A percentile compares a stretch with the other conserved stretches of the same genome.
Conservation (phyloP, 2,797 vertebrate species). For the Mus caroli region DNA sequence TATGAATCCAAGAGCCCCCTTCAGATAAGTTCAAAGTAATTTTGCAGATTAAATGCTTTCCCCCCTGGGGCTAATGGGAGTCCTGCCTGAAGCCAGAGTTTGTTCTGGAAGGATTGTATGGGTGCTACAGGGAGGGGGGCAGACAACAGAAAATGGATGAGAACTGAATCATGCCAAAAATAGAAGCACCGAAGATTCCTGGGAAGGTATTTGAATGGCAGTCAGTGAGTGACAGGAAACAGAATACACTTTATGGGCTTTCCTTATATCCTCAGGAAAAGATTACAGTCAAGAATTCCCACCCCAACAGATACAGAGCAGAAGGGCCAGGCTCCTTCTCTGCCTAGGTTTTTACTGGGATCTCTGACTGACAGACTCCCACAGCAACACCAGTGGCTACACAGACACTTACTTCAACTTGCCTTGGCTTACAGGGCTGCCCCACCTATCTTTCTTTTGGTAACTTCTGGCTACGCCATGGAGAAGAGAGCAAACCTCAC, state of each 20-base stretch:
- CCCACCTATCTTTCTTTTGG: background rate
- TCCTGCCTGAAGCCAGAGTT: background rate
- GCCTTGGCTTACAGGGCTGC: background rate
- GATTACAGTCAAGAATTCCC: background rate
- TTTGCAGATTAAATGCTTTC: constrained; percentile 66
- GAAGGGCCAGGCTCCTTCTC: background rate
- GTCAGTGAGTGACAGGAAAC: background rate
- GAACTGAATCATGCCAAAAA: constrained; percentile 21
- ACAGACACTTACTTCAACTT: background rate
- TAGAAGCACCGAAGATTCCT: background rate
- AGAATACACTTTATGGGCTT: background rate
- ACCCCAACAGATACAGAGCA: background rate
- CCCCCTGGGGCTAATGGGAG: background rate
- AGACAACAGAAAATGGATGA: background rate
- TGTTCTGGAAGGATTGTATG: constrained; percentile 35
- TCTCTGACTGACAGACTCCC: background rate
- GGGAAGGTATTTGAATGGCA: background rate
- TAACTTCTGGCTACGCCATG: background rate
- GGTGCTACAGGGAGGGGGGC: background rate
- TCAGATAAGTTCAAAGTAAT: constrained; percentile 38
- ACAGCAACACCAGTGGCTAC: rapidly evolving
- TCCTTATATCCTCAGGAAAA: background rate
- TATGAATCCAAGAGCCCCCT: constrained; percentile 35
- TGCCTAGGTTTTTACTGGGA: background rate
- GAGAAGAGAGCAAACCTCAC: background rate